Evolutionary conservation across 2,797 vertebrate species (phyloP).

Genomic region (Crocidura indochinensis): DNA sequence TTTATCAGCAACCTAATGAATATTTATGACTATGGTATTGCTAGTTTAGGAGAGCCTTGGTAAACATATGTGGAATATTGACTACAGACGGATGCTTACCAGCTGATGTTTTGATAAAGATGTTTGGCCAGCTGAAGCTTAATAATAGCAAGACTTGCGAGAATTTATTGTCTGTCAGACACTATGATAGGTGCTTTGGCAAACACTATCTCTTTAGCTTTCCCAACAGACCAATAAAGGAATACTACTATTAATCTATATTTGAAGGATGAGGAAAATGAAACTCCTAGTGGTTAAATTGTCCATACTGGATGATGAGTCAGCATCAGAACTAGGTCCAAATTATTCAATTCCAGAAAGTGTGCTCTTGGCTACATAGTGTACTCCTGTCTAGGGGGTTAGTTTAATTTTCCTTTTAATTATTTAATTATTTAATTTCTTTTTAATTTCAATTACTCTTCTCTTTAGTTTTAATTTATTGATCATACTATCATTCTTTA

Average conservation of each 20-base stretch:
- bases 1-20: background rate
- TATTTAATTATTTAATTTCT: background rate
- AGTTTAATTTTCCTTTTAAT: background rate
- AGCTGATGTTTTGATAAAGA: conserved; percentile 65
- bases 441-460: background rate
- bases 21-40: conserved; percentile 51
- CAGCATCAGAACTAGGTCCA: conserved; percentile 11
- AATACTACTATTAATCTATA: background rate
- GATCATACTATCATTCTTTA: background rate
- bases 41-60: conserved; percentile 20
- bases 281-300: background rate
- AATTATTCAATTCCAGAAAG: background rate
- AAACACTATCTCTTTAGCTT: background rate
- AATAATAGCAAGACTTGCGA: conserved; percentile 49
- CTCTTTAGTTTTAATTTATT: conserved; percentile 16
- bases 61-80: conserved; percentile 43
- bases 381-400: background rate
- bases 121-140: conserved; percentile 45
- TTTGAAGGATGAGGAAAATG: background rate
- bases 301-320: background rate
- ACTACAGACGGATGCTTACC: conserved; percentile 42
- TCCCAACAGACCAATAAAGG: background rate
- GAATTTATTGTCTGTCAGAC: conserved; percentile 34
- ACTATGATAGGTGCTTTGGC: background rate
- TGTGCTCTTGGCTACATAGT: background rate